These are phyloP conservation scores for Dynastes hyllus DNA, from an alignment of 2,888 invertebrate genomes.

Conservation along the genomic window DNA sequence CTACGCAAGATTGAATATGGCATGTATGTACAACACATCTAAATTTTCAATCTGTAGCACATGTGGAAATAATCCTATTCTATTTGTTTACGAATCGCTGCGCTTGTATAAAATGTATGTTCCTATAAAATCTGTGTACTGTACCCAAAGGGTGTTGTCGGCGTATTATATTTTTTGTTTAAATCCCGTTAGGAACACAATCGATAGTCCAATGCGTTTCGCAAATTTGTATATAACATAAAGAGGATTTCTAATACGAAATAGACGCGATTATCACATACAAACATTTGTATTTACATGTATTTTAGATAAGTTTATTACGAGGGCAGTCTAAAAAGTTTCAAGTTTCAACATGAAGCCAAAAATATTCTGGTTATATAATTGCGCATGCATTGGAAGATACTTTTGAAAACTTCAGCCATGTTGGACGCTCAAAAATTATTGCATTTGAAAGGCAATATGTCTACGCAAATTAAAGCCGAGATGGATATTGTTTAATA, in stretches of 20 bases:
- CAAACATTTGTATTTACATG: too few species aligned
- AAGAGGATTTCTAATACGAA: neutral
- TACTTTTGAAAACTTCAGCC: too few species aligned
- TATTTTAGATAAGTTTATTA: too few species aligned
- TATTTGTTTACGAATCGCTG: conserved; percentile 66
- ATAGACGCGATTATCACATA: too few species aligned
- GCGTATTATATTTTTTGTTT: conserved; percentile 50
- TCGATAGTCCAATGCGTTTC: conserved; percentile 32
- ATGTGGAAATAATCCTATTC: conserved; percentile 68
- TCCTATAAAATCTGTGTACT: conserved; percentile 61
- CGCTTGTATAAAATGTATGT: conserved; percentile 63
- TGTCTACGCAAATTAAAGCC: too few species aligned
- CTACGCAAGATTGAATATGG: conserved; percentile 13
- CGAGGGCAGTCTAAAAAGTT: too few species aligned
- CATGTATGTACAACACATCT: conserved; percentile 32
- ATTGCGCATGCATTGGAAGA: too few species aligned
- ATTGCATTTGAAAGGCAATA: too few species aligned
- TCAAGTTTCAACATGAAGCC: too few species aligned
- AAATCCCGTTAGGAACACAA: conserved; percentile 47
- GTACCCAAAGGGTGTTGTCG: conserved; percentile 46
- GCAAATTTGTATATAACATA: conserved; percentile 13
- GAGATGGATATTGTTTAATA: too few species aligned
- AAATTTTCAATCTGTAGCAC: conserved; percentile 56
- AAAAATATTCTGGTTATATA: too few species aligned
- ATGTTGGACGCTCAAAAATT: too few species aligned